Evolutionary conservation across 2,888 invertebrate species (phyloP), one percentile per base, ranked within the genome.

Genomic region (Julus scanicus): DNA sequence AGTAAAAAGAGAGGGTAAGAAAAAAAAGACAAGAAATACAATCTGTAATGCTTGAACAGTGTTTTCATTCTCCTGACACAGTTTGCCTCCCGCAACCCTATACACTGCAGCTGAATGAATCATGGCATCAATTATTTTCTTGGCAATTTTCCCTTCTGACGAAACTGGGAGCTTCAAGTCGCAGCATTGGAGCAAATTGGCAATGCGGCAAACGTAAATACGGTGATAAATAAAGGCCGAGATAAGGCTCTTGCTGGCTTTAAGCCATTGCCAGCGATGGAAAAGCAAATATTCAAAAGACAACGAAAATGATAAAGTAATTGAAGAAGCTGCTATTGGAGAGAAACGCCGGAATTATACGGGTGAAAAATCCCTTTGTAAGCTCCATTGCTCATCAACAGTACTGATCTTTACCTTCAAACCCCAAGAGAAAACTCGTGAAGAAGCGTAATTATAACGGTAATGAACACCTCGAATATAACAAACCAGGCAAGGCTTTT

Each of bases 101-200:
- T 80, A 15, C 37, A 15, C 80, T 37, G 80, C 80, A 80, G 80
- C 80, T 11, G 80, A 80, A 80, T 80, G 80, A 80, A 80, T 80
- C 80, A 80, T 80, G 80, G 80, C 80, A 80, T 80, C 80, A 80
- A 80, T 80, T 80, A 80, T 80, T 80, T 80, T 80, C 80, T 80
- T 80, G 80, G 80, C 80, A 80, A 80, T 80, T 80, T 80, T 80
- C 80, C 80, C 29, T 80, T 80, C 80, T 80, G 80, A 80, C 80
- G 80, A 80, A 80, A 80, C 80, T 63, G 20, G 63, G 20, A 63
- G 63, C 63, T 39, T 29, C 29, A 13, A 15, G 80, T 71, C 71
- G 71, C 9, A 80, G 80, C 80, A 39, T 80, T 37, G 80, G 15
- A 80, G 80, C 80, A 80, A 80, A 80, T 80, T 80, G 80, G 80